These are phyloP conservation scores for Diachasma alloeum DNA, from an alignment of 1,140 invertebrate genomes.

Conservation along the genomic window DNA sequence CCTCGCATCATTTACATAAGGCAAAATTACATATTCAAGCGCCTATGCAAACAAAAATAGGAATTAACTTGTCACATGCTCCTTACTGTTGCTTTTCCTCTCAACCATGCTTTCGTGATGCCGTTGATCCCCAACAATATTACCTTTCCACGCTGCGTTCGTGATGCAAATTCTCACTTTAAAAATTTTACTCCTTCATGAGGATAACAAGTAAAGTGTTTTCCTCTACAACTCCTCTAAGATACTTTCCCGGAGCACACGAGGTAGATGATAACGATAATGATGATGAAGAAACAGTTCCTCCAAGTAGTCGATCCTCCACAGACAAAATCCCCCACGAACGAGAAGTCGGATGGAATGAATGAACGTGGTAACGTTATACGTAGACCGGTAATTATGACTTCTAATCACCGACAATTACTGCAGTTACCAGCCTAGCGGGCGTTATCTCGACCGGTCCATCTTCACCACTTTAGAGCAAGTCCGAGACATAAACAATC, in stretches of 20 bases:
- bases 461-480: slow-evolving; percentile 15
- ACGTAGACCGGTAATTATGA: slow-evolving; percentile 59
- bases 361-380: slow-evolving; percentile 55
- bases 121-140: background rate
- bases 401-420: slow-evolving; percentile 62
- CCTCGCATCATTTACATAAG: background rate
- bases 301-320: background rate
- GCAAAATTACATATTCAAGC: background rate
- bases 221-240: background rate
- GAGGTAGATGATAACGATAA: slow-evolving; percentile 16
- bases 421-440: slow-evolving; percentile 55
- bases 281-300: slow-evolving; percentile 28
- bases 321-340: background rate
- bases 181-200: background rate
- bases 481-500: background rate
- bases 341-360: slow-evolving; percentile 39
- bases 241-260: background rate
- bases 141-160: background rate
- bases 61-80: background rate
- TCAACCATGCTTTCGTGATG: background rate
- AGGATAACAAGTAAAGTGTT: slow-evolving; percentile 7
- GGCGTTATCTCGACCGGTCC: slow-evolving; percentile 55
- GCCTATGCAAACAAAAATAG: background rate
- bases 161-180: background rate
- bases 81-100: background rate